Evolutionary conservation across 2,113 vertebrate genomes (phyloP).

Genomic region (Phyllostomus hastatus): DNA sequence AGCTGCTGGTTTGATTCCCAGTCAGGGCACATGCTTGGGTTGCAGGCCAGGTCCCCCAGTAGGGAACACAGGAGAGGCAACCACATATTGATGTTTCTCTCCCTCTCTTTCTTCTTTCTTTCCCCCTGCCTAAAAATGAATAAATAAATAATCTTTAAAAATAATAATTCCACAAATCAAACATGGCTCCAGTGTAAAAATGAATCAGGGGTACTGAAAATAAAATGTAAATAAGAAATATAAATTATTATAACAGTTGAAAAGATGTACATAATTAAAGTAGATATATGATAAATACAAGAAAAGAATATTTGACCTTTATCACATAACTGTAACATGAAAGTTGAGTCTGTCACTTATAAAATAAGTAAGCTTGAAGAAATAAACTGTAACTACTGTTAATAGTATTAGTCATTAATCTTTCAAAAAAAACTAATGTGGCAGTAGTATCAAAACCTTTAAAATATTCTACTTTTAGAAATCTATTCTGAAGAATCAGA

Average conservation of each 20-base stretch:
- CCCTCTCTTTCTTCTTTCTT: too few relatives aligned
- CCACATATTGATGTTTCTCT: too few relatives aligned
- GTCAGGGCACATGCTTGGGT: too few relatives aligned
- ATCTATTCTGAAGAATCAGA: background rate
- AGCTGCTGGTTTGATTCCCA: too few relatives aligned
- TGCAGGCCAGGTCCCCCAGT: too few relatives aligned
- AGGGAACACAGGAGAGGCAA: too few relatives aligned
- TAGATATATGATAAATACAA: background rate
- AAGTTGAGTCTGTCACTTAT: background rate
- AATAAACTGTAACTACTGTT: background rate
- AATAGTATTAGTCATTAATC: background rate
- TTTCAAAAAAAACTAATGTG: background rate
- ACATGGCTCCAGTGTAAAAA: background rate
- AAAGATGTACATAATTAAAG: background rate
- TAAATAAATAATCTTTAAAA: too few relatives aligned
- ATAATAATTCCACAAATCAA: background rate
- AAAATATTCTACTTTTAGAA: background rate
- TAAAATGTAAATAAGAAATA: background rate
- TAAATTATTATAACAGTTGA: background rate
- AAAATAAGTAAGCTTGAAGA: background rate
- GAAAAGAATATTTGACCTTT: background rate
- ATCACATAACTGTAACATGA: background rate
- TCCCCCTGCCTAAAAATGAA: too few relatives aligned
- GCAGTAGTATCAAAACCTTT: background rate
- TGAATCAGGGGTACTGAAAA: background rate